Evolutionary conservation across 1,140 invertebrate species (phyloP).

Genomic region (Danaus plexippus): DNA sequence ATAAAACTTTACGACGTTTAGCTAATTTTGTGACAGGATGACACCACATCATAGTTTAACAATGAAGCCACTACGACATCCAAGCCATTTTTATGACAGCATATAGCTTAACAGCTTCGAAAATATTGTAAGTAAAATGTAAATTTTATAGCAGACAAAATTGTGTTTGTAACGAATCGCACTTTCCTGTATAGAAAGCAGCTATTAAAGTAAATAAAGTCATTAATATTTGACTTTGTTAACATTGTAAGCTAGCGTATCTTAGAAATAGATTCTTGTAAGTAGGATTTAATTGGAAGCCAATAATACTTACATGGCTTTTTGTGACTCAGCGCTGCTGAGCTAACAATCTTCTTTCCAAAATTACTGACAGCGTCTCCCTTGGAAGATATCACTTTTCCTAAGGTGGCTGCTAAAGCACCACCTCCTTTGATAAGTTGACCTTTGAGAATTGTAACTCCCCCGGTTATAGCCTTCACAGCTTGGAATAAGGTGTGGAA

Average conservation of each 20-base stretch:
- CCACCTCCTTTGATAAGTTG: slow-evolving; percentile 88
- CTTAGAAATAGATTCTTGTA: too few relatives aligned
- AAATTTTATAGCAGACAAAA: too few relatives aligned
- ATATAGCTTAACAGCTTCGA: too few relatives aligned
- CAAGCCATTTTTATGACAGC: too few relatives aligned
- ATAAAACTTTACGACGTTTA: too few relatives aligned
- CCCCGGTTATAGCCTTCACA: slow-evolving; percentile 87
- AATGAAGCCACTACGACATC: too few relatives aligned
- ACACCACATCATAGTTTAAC: too few relatives aligned
- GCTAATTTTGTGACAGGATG: too few relatives aligned
- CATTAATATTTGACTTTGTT: not conserved
- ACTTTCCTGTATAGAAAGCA: slow-evolving; percentile 6
- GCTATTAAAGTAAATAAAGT: not conserved
- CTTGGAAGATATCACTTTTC: slow-evolving; percentile 78
- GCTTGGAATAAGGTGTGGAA: slow-evolving; percentile 85
- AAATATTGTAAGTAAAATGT: too few relatives aligned
- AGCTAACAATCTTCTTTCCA: slow-evolving; percentile 82
- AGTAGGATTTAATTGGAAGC: too few relatives aligned
- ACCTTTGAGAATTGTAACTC: slow-evolving; percentile 86
- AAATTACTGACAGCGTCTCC: slow-evolving; percentile 83
- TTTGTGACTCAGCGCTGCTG: slow-evolving; percentile 75
- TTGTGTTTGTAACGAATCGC: not conserved
- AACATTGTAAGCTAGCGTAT: too few relatives aligned
- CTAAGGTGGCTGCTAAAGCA: slow-evolving; percentile 80
- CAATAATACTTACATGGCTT: slow-evolving; percentile 49